These are phyloP conservation scores for Lasius fuliginosus DNA, from an alignment of 2,888 invertebrate genomes.

Conservation along the genomic window DNA sequence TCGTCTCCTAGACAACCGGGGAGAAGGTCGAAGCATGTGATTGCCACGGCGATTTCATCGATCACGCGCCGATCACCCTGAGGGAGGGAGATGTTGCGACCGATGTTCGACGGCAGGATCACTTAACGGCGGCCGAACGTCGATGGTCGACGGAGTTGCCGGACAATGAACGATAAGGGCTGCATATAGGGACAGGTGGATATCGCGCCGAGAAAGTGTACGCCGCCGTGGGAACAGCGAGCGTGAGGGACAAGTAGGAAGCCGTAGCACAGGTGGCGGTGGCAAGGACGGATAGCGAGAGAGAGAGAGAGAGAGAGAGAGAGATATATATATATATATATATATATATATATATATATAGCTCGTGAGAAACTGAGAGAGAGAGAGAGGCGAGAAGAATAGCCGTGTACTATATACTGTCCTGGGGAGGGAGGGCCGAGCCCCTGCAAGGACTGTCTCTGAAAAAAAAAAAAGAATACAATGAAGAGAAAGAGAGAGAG, in stretches of 20 bases:
- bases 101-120: slow-evolving; percentile 52
- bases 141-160: slow-evolving; percentile 30
- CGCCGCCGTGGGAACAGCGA: slow-evolving; percentile 41
- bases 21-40: slow-evolving; percentile 31
- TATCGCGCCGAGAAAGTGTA: slow-evolving; percentile 13
- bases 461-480: neutral
- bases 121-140: slow-evolving; percentile 47
- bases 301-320: neutral
- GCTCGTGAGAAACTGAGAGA: neutral
- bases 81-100: slow-evolving; percentile 46
- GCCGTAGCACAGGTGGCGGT: slow-evolving; percentile 51
- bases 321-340: too few species aligned
- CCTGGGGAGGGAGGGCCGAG: slow-evolving; percentile 11
- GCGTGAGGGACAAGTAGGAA: slow-evolving; percentile 37
- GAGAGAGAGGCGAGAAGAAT: neutral
- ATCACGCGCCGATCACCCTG: slow-evolving; percentile 17
- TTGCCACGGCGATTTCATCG: slow-evolving; percentile 19
- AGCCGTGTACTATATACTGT: neutral
- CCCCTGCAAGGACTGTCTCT: slow-evolving; percentile 6
- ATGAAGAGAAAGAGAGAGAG: neutral
- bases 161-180: slow-evolving; percentile 40
- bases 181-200: slow-evolving; percentile 19
- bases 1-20: slow-evolving; percentile 6
- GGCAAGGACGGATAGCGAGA: slow-evolving; percentile 12
- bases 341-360: too few species aligned